A percentile compares a stretch with the other conserved stretches of the same genome.
Evolutionary conservation across 2,888 invertebrate genomes (phyloP).

Genomic region (Patella caerulea): DNA sequence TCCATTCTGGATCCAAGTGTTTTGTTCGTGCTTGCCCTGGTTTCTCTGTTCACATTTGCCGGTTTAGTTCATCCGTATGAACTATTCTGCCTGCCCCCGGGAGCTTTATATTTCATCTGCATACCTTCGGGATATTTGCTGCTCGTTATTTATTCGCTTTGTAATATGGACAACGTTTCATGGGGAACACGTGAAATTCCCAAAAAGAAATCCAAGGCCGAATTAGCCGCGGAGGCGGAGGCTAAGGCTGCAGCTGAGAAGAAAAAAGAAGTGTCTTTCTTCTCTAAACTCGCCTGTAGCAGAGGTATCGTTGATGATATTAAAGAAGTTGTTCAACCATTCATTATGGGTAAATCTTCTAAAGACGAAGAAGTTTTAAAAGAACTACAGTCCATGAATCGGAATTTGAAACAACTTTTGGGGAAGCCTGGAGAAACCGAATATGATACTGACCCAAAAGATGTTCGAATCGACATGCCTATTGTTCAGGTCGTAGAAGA

Average conservation of each 20-base stretch:
- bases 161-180: conserved; percentile 64
- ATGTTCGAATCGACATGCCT: neutral
- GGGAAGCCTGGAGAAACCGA: conserved; percentile 25
- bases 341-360: too few species aligned
- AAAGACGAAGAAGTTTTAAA: neutral
- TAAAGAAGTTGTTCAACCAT: conserved; percentile 40
- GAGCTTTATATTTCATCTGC: conserved; percentile 63
- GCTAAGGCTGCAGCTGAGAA: conserved; percentile 79
- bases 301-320: conserved; percentile 41
- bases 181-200: conserved; percentile 70
- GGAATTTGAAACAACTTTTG: neutral
- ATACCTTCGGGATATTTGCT: conserved; percentile 68
- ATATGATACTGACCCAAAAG: too few species aligned
- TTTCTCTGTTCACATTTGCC: conserved; percentile 57
- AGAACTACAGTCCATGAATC: neutral
- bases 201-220: conserved; percentile 55
- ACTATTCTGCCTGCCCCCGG: conserved; percentile 51
- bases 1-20: conserved; percentile 64
- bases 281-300: conserved; percentile 26
- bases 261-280: conserved; percentile 77
- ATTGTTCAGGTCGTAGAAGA: conserved; percentile 3
- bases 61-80: conserved; percentile 65
- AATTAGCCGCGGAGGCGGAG: conserved; percentile 79
- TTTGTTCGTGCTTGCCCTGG: conserved; percentile 58
- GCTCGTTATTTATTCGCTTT: conserved; percentile 66